These are phyloP conservation scores for Falco columbarius DNA, from an alignment of 2,797 vertebrate genomes.

Conservation along the genomic window DNA sequence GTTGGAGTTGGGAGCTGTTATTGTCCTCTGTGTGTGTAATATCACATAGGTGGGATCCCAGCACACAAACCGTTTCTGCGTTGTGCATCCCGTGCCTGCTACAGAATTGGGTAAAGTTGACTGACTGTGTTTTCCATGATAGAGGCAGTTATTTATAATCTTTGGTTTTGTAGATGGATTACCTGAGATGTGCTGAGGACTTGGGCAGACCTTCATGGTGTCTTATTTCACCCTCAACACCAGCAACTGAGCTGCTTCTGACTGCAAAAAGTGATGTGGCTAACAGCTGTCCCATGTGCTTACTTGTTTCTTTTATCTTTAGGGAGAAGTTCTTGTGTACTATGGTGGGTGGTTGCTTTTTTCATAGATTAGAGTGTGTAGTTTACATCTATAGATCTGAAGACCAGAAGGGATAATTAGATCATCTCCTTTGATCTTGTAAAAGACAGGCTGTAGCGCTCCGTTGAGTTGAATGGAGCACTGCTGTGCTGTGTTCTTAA, in stretches of 20 bases:
- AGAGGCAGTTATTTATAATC: not conserved
- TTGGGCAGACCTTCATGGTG: not conserved
- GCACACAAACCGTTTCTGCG: accelerated
- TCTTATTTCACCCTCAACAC: not conserved
- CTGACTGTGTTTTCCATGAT: not conserved
- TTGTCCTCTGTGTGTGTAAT: not conserved
- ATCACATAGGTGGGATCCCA: not conserved
- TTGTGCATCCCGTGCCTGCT: accelerated
- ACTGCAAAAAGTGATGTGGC: not conserved
- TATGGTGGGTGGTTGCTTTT: constrained; percentile 25
- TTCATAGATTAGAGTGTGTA: constrained; percentile 18
- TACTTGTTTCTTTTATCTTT: constrained; percentile 19
- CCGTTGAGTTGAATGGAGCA: not conserved
- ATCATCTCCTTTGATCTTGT: constrained; percentile 38
- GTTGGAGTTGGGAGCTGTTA: not conserved
- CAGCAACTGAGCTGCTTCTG: not conserved
- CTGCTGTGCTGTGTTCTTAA: not conserved
- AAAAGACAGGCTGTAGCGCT: not conserved
- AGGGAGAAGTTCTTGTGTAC: not conserved
- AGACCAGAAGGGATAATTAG: constrained; percentile 38
- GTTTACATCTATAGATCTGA: constrained; percentile 15
- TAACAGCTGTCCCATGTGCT: not conserved
- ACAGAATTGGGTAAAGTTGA: not conserved
- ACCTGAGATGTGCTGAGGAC: not conserved
- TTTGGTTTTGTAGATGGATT: not conserved